A percentile compares a stretch with the other conserved stretches of the same genome.
Conservation (phyloP, 2,113 vertebrate species). For the Desmodus rotundus region DNA sequence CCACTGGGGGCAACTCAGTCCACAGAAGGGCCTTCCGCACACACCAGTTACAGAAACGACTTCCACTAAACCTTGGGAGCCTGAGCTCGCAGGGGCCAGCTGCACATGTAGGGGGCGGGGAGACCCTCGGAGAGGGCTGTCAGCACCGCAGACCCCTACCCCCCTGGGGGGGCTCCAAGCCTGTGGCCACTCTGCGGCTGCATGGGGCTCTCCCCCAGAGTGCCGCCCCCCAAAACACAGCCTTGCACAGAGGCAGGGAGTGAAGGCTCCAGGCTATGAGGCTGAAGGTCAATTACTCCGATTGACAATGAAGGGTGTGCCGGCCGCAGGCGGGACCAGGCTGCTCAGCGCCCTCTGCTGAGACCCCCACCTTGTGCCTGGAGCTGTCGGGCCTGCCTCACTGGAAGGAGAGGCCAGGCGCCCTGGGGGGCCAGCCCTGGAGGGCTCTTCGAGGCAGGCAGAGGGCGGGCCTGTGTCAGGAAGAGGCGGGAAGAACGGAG, state of each 20-base stretch:
- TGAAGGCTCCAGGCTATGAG: not conserved
- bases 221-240: not conserved
- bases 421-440: not conserved
- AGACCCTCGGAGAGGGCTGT: no score
- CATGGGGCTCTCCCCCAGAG: not conserved
- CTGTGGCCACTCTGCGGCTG: not conserved
- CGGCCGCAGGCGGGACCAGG: not conserved
- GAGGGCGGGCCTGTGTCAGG: slow-evolving; percentile 51
- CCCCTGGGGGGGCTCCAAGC: no score
- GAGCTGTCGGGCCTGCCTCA: not conserved
- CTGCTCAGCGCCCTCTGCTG: not conserved
- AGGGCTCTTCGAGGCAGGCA: accelerated
- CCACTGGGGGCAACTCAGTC: slow-evolving; percentile 11
- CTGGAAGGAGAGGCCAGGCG: not conserved
- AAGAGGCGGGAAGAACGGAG: slow-evolving; percentile 63
- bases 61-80: slow-evolving; percentile 7
- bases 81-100: not conserved
- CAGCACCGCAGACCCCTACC: accelerated
- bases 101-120: no score
- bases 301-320: not conserved
- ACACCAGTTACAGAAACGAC: not conserved
- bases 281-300: slow-evolving; percentile 47
- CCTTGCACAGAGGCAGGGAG: not conserved
- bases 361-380: not conserved
- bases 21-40: not conserved